These are phyloP conservation scores for Ophioninae sp. DNA, from an alignment of 2,888 invertebrate genomes.

Conservation along the genomic window DNA sequence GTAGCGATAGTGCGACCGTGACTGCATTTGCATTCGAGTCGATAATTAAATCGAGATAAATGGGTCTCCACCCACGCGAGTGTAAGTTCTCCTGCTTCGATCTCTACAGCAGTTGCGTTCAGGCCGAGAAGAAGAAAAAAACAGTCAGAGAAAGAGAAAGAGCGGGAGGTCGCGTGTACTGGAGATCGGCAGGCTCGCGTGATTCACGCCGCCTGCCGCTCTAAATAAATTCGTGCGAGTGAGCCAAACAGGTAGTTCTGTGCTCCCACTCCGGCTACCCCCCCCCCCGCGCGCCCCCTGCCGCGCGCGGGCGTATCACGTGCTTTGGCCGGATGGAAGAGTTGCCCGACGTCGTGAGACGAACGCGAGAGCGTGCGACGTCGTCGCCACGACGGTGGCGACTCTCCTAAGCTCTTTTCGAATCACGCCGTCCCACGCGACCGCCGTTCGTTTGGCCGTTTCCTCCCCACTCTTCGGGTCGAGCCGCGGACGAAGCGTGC, in stretches of 20 bases:
- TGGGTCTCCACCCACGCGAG: constrained; percentile 16
- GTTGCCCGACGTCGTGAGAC: constrained; percentile 34
- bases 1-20: constrained; percentile 7
- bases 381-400: constrained; percentile 45
- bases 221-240: constrained; percentile 72
- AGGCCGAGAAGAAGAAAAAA: constrained; percentile 11
- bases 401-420: constrained; percentile 52
- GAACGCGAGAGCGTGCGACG: constrained; percentile 30
- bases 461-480: constrained; percentile 4
- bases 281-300: no score
- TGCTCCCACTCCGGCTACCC: constrained; percentile 74
- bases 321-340: constrained; percentile 68
- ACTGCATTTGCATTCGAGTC: constrained; percentile 29
- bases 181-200: constrained; percentile 60
- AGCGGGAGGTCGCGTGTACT: constrained; percentile 52
- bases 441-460: constrained; percentile 48
- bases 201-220: constrained; percentile 70
- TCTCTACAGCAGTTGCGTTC: constrained; percentile 46
- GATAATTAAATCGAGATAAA: constrained; percentile 61
- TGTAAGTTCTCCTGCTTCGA: constrained; percentile 32
- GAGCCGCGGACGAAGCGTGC: constrained; percentile 16
- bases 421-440: constrained; percentile 64
- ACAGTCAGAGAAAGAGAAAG: constrained; percentile 13
- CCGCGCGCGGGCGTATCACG: constrained; percentile 82
- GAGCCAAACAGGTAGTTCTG: constrained; percentile 72